Evolutionary conservation across 2,888 invertebrate genomes (phyloP).

Genomic region (Didymodactylos carnosus): DNA sequence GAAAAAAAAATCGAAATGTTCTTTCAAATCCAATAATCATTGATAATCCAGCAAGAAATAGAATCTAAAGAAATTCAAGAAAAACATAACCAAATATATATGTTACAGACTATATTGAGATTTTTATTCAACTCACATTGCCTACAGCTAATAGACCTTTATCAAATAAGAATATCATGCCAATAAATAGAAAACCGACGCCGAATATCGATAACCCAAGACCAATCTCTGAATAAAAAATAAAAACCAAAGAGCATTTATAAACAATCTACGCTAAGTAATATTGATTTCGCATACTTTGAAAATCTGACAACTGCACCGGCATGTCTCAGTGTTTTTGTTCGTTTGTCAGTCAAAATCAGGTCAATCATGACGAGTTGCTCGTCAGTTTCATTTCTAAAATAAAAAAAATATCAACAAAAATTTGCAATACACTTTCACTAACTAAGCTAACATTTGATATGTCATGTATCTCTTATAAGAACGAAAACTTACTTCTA

Average conservation of each 20-base stretch:
- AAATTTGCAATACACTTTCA: too few species aligned
- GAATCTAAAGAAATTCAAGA: slow-evolving; percentile 52
- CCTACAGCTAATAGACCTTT: slow-evolving; percentile 93
- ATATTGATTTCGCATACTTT: slow-evolving; percentile 9
- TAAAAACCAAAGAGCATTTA: background rate
- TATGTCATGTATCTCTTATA: too few species aligned
- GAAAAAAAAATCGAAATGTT: slow-evolving; percentile 91
- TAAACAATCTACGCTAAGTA: background rate
- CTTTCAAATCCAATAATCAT: slow-evolving; percentile 86
- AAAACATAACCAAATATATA: background rate
- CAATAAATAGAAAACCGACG: slow-evolving; percentile 75
- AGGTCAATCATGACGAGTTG: too few species aligned
- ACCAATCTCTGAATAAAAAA: slow-evolving; percentile 51
- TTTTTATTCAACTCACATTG: slow-evolving; percentile 56
- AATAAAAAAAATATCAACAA: too few species aligned
- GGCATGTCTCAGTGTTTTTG: background rate
- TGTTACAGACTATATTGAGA: background rate
- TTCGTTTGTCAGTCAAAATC: too few species aligned
- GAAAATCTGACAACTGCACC: slow-evolving; percentile 4
- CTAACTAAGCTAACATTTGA: too few species aligned
- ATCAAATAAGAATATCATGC: slow-evolving; percentile 76
- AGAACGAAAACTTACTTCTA: too few species aligned
- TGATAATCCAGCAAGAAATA: slow-evolving; percentile 78
- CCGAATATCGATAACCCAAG: slow-evolving; percentile 90
- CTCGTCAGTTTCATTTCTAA: too few species aligned